Percentiles rank a stretch among this genome's conserved stretches.
These are phyloP conservation scores for Pelobates cultripes DNA, from an alignment of 2,797 vertebrate genomes.

Conservation along the genomic window DNA sequence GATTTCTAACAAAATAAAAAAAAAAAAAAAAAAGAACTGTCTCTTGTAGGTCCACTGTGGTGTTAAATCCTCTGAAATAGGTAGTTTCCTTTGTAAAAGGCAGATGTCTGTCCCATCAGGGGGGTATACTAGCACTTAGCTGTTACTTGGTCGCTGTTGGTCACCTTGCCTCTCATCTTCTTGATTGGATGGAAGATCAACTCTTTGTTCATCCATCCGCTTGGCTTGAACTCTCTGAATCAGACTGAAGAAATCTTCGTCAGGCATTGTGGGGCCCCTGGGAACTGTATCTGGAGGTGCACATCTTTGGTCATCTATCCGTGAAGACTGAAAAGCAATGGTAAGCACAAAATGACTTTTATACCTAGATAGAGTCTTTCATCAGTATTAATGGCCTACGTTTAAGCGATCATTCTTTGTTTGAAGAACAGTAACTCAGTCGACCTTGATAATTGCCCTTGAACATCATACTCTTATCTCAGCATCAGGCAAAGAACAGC, in stretches of 20 bases:
- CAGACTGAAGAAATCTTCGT: constrained; percentile 97
- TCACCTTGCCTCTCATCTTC: constrained; percentile 66
- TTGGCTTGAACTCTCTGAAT: constrained; percentile 97
- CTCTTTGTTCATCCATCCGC: constrained; percentile 95
- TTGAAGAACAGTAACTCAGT: too few relatives aligned
- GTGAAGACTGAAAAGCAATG: constrained; percentile 79
- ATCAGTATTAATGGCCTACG: too few relatives aligned
- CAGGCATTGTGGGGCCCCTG: constrained; percentile 92
- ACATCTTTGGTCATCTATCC: constrained; percentile 96
- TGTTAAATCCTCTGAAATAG: background rate
- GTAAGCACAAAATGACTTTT: background rate
- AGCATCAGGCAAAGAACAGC: too few relatives aligned
- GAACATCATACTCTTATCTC: too few relatives aligned
- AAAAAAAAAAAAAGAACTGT: background rate
- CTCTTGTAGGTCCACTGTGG: background rate
- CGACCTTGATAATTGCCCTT: too few relatives aligned
- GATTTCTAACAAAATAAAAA: constrained; percentile 33
- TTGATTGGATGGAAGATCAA: constrained; percentile 82
- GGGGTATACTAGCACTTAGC: constrained; percentile 63
- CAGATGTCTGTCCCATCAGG: background rate
- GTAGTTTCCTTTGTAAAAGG: background rate
- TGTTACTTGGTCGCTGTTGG: constrained; percentile 63
- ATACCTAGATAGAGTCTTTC: too few relatives aligned
- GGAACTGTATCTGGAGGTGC: constrained; percentile 85
- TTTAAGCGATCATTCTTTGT: too few relatives aligned